phyloP scores from a whole-genome alignment of 1,140 invertebrate genomes.

The Daktulosphaira vitifoliae region DNA sequence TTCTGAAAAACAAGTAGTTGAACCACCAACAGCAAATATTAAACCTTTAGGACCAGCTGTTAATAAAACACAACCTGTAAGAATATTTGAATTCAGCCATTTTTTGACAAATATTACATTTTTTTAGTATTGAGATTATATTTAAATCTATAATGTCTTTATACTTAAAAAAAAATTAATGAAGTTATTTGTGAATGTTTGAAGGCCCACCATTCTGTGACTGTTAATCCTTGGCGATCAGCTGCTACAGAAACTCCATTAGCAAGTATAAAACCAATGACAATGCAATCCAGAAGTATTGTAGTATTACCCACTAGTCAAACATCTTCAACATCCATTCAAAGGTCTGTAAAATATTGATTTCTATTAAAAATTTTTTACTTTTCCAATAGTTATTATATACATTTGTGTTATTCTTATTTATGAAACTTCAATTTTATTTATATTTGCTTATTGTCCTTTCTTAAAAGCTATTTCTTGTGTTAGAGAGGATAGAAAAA shows the following conservation, averaged over 20 bases:
- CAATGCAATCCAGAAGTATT: constrained; percentile 59
- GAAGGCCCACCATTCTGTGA: constrained; percentile 38
- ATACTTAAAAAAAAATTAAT: background rate
- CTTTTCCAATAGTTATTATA: no score
- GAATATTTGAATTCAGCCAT: background rate
- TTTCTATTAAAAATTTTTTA: no score
- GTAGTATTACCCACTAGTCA: constrained; percentile 67
- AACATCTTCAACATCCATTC: constrained; percentile 43
- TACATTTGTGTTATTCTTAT: no score
- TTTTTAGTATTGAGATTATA: background rate
- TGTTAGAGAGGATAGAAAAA: no score
- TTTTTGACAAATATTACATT: no score
- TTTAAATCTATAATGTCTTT: no score
- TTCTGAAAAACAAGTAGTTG: constrained; percentile 58
- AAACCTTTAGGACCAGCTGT: constrained; percentile 69
- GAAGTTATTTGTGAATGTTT: background rate
- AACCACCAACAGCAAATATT: constrained; percentile 84
- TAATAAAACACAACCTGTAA: constrained; percentile 43
- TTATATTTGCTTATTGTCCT: no score
- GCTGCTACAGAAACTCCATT: constrained; percentile 63
- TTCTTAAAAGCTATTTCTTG: no score
- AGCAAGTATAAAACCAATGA: constrained; percentile 83
- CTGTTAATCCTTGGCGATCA: constrained; percentile 43
- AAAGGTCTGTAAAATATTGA: no score
- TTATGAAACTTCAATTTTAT: no score